Evolutionary conservation across 1,140 invertebrate genomes (phyloP).

Genomic region (Onthophagus taurus): DNA sequence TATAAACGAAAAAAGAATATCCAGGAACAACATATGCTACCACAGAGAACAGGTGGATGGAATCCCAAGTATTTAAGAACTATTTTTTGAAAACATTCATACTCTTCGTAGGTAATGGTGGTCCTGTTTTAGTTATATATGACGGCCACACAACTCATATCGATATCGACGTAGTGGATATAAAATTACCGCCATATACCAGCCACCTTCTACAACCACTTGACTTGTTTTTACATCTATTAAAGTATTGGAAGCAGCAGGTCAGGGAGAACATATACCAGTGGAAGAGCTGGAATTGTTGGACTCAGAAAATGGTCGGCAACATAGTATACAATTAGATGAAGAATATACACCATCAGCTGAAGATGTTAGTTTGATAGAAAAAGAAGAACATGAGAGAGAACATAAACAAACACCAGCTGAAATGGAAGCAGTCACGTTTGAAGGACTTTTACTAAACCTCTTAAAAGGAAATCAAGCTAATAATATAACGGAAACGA

Average conservation of each 20-base stretch:
- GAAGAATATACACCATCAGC: no score
- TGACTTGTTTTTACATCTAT: constrained; percentile 8
- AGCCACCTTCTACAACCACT: constrained; percentile 3
- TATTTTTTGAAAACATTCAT: constrained; percentile 27
- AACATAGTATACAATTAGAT: no score
- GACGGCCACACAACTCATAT: constrained; percentile 30
- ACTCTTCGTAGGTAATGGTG: constrained; percentile 13
- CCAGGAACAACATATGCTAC: constrained; percentile 27
- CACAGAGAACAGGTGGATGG: constrained; percentile 30
- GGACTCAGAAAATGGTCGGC: neutral
- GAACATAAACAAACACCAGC: neutral
- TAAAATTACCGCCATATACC: constrained; percentile 10
- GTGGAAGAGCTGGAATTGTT: no score
- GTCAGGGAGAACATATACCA: neutral
- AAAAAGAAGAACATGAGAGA: neutral
- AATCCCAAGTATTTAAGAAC: constrained; percentile 28
- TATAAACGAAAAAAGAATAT: constrained; percentile 14
- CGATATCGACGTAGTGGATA: constrained; percentile 6
- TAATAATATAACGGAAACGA: neutral
- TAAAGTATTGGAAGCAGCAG: neutral
- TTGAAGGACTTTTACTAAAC: neutral
- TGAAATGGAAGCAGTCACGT: neutral
- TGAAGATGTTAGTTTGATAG: neutral
- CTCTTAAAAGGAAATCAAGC: neutral
- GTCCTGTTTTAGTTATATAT: constrained; percentile 26